Conservation (phyloP, 2,888 invertebrate genomes). For the Cryptocephalus primarius region DNA sequence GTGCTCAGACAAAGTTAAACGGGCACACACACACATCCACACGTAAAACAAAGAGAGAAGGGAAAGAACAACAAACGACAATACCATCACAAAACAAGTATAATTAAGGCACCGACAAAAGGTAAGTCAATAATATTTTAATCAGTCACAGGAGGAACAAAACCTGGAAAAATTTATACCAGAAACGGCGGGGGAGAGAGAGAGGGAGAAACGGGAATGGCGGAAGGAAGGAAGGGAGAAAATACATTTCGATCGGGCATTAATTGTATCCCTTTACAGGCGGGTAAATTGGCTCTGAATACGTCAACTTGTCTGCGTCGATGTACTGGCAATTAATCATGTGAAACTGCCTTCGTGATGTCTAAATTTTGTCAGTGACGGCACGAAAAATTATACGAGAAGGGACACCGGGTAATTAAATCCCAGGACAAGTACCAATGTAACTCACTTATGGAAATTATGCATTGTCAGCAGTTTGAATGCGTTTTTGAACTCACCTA, state of each 20-base stretch:
- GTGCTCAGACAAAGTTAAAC: no score
- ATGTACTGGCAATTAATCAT: conserved; percentile 22
- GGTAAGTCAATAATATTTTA: conserved; percentile 13
- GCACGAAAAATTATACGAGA: no score
- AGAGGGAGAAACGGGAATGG: no score
- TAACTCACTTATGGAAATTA: no score
- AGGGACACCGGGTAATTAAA: no score
- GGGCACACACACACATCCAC: no score
- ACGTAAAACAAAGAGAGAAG: not conserved
- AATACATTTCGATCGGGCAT: conserved; percentile 18
- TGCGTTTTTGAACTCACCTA: no score
- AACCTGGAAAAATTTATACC: not conserved
- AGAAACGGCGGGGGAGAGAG: no score
- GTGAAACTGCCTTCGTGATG: conserved; percentile 19
- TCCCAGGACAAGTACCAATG: no score
- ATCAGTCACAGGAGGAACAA: conserved; percentile 12
- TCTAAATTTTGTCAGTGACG: no score
- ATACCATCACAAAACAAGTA: not conserved
- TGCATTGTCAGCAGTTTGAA: no score
- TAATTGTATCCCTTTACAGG: conserved; percentile 20
- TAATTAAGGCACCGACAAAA: not conserved
- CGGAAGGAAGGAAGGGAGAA: conserved; percentile 5
- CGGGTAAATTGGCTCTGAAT: conserved; percentile 21
- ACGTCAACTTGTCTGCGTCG: conserved; percentile 23
- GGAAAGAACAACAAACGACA: not conserved